Evolutionary conservation across 2,113 vertebrate species (phyloP), one percentile per base, ranked within the genome.

Genomic region (Monopterus albus): DNA sequence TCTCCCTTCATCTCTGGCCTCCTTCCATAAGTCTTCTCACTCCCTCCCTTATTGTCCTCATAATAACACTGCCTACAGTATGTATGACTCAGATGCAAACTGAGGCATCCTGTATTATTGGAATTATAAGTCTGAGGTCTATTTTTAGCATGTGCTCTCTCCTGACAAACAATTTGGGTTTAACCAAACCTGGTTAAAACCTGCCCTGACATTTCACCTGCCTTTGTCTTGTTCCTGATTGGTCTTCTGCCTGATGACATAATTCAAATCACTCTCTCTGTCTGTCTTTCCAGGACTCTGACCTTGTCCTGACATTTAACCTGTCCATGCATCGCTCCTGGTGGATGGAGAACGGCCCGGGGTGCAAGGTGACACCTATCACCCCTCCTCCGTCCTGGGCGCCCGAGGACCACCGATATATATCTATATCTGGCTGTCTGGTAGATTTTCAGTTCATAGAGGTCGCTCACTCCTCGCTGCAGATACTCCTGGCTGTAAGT

Each of bases 291-390:
- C 91, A 99, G 98, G 97, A 99, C 90, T 95, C 95, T 85, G 96
- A 99, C 91, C 95, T 99, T 73, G 96, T 99, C 82, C 93, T 99
- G 95, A 99, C 98, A 50, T 99, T 99, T 92, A 99, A 99, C 89
- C 95, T 99, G 88, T 99, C 98, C 90, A 99, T 99, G 98, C 98
- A 99, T 91, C 98, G 98, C 63, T 98, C 98, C 85, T 99, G 98
- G 98, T 99, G 98, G 98, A 98, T 99, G 98, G 98, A 99, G 92
- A 99, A 99, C 17, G 97, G 97, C 60, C 98, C 97, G 0, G 98
- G 98, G 76, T 99, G 98, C 90, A 94, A 85, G 39, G 98, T 99
- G 90, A 98, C 95, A 36, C 96, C 95, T n/a, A 95, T 99, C 86
- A 96, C 94, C 53, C 96, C 97, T 11, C 96, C 96, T n/a, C 98